Evolutionary conservation across 2,888 invertebrate species (phyloP).

Genomic region (Chymomyza procnemis): DNA sequence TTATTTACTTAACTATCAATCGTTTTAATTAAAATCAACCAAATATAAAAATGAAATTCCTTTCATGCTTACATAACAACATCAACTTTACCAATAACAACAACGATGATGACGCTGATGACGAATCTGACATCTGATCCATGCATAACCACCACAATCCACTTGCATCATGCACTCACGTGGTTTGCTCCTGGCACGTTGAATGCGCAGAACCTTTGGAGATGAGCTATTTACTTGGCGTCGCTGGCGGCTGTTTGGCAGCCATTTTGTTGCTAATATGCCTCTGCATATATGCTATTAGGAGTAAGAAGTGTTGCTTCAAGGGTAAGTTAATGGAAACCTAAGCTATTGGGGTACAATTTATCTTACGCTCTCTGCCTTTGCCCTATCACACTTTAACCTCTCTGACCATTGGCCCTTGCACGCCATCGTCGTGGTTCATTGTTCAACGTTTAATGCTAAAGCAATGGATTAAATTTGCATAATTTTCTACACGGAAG

Average conservation of each 20-base stretch:
- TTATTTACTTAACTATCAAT: constrained; percentile 20
- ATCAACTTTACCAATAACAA: constrained; percentile 19
- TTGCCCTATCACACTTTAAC: too few relatives aligned
- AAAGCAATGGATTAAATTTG: neutral
- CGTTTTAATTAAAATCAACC: constrained; percentile 51
- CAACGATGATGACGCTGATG: constrained; percentile 8
- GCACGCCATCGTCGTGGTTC: too few relatives aligned
- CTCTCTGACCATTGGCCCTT: neutral
- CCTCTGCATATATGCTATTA: constrained; percentile 81
- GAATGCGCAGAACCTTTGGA: constrained; percentile 81
- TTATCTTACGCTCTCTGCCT: neutral
- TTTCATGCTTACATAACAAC: constrained; percentile 37
- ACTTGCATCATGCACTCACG: neutral
- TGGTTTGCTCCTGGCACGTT: neutral
- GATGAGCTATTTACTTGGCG: constrained; percentile 81
- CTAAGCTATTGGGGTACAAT: neutral
- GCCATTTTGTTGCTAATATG: constrained; percentile 81
- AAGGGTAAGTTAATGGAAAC: constrained; percentile 79
- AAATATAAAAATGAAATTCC: constrained; percentile 45
- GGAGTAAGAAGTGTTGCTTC: constrained; percentile 82
- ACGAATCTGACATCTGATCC: neutral
- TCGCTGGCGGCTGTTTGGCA: constrained; percentile 81
- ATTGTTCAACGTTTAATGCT: constrained; percentile 8
- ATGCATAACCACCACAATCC: constrained; percentile 11
- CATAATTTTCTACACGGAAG: constrained; percentile 7